phyloP scores from a whole-genome alignment of 2,888 invertebrate genomes.

The Automeris io region DNA sequence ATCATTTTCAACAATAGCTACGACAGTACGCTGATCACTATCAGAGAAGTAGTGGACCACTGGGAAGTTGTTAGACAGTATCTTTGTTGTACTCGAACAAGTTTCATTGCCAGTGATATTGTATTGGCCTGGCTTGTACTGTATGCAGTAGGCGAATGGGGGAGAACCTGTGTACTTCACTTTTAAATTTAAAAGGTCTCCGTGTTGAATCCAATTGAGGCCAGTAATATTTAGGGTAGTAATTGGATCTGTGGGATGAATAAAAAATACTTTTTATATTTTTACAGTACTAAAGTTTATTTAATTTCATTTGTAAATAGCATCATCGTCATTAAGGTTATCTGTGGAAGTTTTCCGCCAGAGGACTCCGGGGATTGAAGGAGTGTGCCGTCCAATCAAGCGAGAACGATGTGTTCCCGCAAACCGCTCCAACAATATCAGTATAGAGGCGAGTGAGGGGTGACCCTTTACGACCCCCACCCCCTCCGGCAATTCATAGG shows the following conservation, averaged over 20 bases:
- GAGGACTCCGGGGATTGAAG: too few relatives aligned
- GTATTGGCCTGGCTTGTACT: constrained; percentile 79
- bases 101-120: constrained; percentile 88
- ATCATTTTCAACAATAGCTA: constrained; percentile 87
- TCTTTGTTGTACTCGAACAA: constrained; percentile 61
- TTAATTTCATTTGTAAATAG: too few relatives aligned
- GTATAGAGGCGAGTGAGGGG: too few relatives aligned
- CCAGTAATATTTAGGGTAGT: constrained; percentile 82
- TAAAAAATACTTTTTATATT: too few relatives aligned
- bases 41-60: constrained; percentile 83
- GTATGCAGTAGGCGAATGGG: constrained; percentile 83
- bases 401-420: too few relatives aligned
- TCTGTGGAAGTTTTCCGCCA: too few relatives aligned
- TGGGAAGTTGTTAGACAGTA: constrained; percentile 77
- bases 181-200: constrained; percentile 83
- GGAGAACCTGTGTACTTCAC: constrained; percentile 86
- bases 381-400: too few relatives aligned
- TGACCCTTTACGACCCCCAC: too few relatives aligned
- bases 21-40: constrained; percentile 84
- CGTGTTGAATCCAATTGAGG: constrained; percentile 89
- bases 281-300: too few relatives aligned
- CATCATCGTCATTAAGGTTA: too few relatives aligned
- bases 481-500: too few relatives aligned
- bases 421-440: too few relatives aligned
- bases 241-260: constrained; percentile 84